Conservation (phyloP, 2,113 vertebrate species). For the Protomyctophum bolini region DNA sequence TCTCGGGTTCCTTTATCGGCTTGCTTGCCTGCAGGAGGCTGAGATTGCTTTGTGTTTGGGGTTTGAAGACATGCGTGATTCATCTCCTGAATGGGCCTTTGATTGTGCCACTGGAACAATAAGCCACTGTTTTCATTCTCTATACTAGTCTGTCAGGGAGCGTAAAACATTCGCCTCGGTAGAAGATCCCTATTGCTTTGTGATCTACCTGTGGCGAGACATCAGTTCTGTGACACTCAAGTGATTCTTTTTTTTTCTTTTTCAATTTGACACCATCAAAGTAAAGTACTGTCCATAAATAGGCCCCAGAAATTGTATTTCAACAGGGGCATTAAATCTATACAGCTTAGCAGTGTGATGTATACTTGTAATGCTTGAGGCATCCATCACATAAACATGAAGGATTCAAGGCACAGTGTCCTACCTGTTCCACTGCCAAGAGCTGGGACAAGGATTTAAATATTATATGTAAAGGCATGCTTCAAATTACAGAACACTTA, state of each 20-base stretch:
- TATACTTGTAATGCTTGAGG: too few relatives aligned
- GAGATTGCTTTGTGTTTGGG: slow-evolving; percentile 9
- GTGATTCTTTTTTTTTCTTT: slow-evolving; percentile 5
- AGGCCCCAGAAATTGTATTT: neutral
- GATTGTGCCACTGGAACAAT: slow-evolving; percentile 40
- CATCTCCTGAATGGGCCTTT: slow-evolving; percentile 52
- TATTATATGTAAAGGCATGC: too few relatives aligned
- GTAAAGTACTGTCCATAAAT: neutral
- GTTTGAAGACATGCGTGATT: slow-evolving; percentile 41
- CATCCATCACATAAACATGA: too few relatives aligned
- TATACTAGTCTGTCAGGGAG: slow-evolving; percentile 32
- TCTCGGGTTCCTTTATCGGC: too few relatives aligned
- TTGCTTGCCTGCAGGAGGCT: slow-evolving; percentile 2
- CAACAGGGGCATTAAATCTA: neutral
- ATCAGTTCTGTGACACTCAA: slow-evolving; percentile 12
- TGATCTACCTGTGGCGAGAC: slow-evolving; percentile 10
- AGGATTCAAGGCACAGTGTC: too few relatives aligned
- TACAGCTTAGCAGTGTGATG: too few relatives aligned
- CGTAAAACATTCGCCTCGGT: neutral
- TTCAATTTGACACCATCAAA: neutral
- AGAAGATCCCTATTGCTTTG: slow-evolving; percentile 14
- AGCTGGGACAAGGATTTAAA: too few relatives aligned
- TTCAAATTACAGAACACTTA: too few relatives aligned
- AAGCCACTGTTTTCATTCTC: slow-evolving; percentile 33
- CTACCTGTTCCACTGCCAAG: too few relatives aligned